These are phyloP conservation scores for Antechinus stuartii DNA, from an alignment of 2,113 vertebrate species.

Conservation along the genomic window DNA sequence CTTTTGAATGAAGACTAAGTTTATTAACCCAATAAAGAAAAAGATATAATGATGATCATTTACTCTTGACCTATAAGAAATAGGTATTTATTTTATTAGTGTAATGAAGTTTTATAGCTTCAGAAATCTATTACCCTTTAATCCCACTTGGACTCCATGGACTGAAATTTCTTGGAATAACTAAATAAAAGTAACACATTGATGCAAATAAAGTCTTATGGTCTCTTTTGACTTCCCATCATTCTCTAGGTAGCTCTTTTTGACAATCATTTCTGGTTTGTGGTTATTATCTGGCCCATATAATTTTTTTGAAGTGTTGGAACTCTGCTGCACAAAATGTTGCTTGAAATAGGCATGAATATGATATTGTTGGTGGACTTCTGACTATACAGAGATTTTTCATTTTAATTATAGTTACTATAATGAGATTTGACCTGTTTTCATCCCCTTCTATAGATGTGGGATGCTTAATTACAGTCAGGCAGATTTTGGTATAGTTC, in stretches of 20 bases:
- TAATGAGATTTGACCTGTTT: constrained; percentile 60
- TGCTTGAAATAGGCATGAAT: constrained; percentile 62
- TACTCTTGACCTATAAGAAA: constrained; percentile 68
- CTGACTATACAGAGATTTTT: constrained; percentile 58
- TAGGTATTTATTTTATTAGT: constrained; percentile 70
- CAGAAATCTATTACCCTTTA: constrained; percentile 59
- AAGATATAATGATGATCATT: constrained; percentile 61
- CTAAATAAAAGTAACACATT: constrained; percentile 29
- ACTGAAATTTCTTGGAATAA: constrained; percentile 45
- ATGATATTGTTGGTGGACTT: constrained; percentile 40
- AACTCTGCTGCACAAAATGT: constrained; percentile 50
- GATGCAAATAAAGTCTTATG: constrained; percentile 14
- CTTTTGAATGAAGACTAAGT: constrained; percentile 54
- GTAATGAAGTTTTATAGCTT: constrained; percentile 67
- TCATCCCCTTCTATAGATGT: constrained; percentile 3
- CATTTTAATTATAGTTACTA: constrained; percentile 54
- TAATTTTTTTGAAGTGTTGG: constrained; percentile 41
- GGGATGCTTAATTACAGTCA: constrained; percentile 34
- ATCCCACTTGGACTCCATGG: constrained; percentile 49
- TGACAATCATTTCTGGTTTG: constrained; percentile 59
- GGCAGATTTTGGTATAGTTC: constrained; percentile 51
- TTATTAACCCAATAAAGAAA: constrained; percentile 74
- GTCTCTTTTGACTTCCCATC: constrained; percentile 34
- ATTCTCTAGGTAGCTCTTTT: constrained; percentile 33
- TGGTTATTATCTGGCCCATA: constrained; percentile 38